phyloP scores from a whole-genome alignment of 2,888 invertebrate species.

The Acleris cristana region DNA sequence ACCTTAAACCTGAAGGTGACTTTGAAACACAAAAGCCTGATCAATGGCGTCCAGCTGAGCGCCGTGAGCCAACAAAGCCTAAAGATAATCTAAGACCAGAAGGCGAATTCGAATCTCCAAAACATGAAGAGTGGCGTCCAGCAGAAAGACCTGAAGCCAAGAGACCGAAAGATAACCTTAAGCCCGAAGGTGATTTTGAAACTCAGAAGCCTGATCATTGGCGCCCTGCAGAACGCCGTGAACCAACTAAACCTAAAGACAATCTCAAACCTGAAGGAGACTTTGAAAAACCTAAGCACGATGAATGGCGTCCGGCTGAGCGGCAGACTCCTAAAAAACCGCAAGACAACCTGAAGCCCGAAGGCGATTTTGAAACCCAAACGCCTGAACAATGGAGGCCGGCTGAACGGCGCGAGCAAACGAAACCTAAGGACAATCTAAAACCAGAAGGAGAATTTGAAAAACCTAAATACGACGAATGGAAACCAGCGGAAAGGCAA shows the following conservation, averaged over 20 bases:
- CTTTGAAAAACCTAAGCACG: constrained; percentile 71
- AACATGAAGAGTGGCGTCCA: constrained; percentile 62
- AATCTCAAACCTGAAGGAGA: constrained; percentile 79
- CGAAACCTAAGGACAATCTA: constrained; percentile 58
- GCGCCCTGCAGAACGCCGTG: constrained; percentile 70
- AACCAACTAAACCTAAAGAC: constrained; percentile 66
- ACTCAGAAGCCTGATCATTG: constrained; percentile 65
- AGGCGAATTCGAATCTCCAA: constrained; percentile 79
- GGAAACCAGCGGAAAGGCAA: constrained; percentile 59
- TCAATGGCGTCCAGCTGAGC: constrained; percentile 66
- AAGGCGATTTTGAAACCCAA: constrained; percentile 78
- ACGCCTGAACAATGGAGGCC: constrained; percentile 59
- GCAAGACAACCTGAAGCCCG: constrained; percentile 77
- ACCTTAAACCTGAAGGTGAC: constrained; percentile 81
- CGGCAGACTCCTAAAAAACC: constrained; percentile 66
- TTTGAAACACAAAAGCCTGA: constrained; percentile 69
- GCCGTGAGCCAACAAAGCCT: constrained; percentile 55
- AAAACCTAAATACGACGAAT: constrained; percentile 52
- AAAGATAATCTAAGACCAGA: constrained; percentile 81
- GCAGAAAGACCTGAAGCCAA: constrained; percentile 62
- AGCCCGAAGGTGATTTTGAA: constrained; percentile 80
- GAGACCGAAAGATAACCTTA: constrained; percentile 75
- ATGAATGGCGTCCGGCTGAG: constrained; percentile 72
- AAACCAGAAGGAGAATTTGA: constrained; percentile 74
- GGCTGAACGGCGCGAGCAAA: constrained; percentile 52